Conservation (phyloP, 2,888 invertebrate species). For the Drosophila kuntzei region DNA sequence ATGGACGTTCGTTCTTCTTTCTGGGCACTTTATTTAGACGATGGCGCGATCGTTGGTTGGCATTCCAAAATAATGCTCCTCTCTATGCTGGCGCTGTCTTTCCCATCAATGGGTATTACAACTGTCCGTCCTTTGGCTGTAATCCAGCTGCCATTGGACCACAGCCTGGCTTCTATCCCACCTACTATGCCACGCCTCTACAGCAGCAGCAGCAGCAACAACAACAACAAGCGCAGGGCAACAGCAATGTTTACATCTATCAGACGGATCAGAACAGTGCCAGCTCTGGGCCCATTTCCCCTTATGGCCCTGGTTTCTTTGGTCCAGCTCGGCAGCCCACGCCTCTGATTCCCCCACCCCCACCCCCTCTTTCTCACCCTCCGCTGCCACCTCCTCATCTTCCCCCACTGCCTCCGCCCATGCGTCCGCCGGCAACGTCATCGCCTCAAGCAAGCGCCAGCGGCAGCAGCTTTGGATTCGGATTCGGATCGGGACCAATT, state of each 20-base stretch:
- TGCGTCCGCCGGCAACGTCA: conserved; percentile 28
- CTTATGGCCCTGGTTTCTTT: conserved; percentile 51
- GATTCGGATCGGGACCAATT: conserved; percentile 35
- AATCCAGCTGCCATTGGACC: conserved; percentile 58
- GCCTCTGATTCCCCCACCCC: conserved; percentile 28
- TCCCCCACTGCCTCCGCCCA: background rate
- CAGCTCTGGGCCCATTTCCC: conserved; percentile 23
- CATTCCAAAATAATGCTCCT: conserved; percentile 59
- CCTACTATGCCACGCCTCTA: conserved; percentile 45
- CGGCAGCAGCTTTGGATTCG: conserved; percentile 57
- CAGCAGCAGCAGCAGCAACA: conserved; percentile 51
- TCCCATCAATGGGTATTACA: conserved; percentile 62
- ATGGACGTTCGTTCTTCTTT: conserved; percentile 73
- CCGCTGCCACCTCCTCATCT: background rate
- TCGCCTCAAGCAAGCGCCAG: conserved; percentile 48
- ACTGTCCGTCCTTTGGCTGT: conserved; percentile 71
- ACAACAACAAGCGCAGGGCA: conserved; percentile 70
- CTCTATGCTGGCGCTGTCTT: conserved; percentile 69
- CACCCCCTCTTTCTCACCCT: conserved; percentile 8
- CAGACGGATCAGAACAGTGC: conserved; percentile 69
- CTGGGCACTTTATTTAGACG: conserved; percentile 73
- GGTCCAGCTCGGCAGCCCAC: conserved; percentile 36
- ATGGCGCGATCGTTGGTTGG: conserved; percentile 77
- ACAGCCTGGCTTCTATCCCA: conserved; percentile 55
- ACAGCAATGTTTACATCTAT: conserved; percentile 73